These are phyloP conservation scores for Dasyurus viverrinus DNA, from an alignment of 2,113 vertebrate species.

Conservation along the genomic window DNA sequence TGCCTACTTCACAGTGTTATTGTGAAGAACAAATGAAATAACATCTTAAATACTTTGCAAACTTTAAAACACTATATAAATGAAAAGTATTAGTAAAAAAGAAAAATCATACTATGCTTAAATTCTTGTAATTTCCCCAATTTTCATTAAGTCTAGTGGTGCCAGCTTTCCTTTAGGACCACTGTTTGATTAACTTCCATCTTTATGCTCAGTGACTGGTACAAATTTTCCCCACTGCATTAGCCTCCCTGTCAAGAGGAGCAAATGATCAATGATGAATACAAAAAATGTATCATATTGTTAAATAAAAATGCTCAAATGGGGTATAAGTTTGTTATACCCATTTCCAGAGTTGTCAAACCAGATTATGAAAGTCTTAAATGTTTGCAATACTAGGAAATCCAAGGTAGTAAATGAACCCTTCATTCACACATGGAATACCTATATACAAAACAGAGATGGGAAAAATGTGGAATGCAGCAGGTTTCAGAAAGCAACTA, in stretches of 20 bases:
- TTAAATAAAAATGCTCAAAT: slow-evolving; percentile 39
- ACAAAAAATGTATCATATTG: slow-evolving; percentile 8
- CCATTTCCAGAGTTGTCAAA: neutral
- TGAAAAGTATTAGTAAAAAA: neutral
- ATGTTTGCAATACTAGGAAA: slow-evolving; percentile 8
- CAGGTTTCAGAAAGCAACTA: neutral
- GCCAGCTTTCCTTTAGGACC: neutral
- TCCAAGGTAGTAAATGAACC: neutral
- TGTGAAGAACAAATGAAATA: neutral
- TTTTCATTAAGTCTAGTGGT: accelerated
- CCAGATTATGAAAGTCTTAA: neutral
- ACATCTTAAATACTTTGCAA: neutral
- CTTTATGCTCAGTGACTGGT: neutral
- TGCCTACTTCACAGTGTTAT: neutral
- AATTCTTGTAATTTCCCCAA: neutral
- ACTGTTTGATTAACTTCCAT: neutral
- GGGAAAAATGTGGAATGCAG: neutral
- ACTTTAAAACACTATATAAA: neutral
- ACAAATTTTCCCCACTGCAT: neutral
- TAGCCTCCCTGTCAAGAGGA: slow-evolving; percentile 16
- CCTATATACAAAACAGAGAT: neutral
- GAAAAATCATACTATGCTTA: neutral
- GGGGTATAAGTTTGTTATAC: neutral
- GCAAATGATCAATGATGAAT: slow-evolving; percentile 43
- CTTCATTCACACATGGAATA: neutral